These are phyloP conservation scores for Halisarca cf. caerulea DNA, from an alignment of 37 sponge, comb jelly and placozoan species.

Conservation along the genomic window DNA sequence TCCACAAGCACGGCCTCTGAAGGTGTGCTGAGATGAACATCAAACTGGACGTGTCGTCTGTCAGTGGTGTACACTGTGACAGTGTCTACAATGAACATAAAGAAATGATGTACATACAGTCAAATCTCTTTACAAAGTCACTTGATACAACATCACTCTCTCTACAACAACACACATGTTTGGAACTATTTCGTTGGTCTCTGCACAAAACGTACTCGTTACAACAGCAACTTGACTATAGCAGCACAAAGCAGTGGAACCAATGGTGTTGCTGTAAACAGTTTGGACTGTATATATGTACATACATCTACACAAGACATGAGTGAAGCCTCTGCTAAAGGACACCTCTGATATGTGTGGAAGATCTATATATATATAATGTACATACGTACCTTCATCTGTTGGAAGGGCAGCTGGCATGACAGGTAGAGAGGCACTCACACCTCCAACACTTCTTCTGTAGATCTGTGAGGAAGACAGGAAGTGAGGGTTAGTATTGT, in stretches of 20 bases:
- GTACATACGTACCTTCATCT: slow-evolving; percentile 14
- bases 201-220: too few species aligned
- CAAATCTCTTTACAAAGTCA: too few species aligned
- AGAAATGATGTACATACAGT: background rate
- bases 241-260: background rate
- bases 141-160: too few species aligned
- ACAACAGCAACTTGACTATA: too few species aligned
- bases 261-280: background rate
- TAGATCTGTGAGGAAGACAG: background rate
- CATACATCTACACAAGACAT: background rate
- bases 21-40: slow-evolving; percentile 22
- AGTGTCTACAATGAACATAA: background rate
- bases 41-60: background rate
- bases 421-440: background rate
- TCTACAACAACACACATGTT: too few species aligned
- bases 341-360: background rate
- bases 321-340: too few species aligned
- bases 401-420: background rate
- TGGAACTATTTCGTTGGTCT: too few species aligned
- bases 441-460: background rate
- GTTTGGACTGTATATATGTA: background rate
- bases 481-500: background rate
- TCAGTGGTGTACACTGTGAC: background rate
- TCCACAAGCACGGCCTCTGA: slow-evolving; percentile 25
- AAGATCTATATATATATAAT: background rate